phyloP scores from a whole-genome alignment of 2,888 invertebrate genomes.

The Tromatobia lineatoria region DNA sequence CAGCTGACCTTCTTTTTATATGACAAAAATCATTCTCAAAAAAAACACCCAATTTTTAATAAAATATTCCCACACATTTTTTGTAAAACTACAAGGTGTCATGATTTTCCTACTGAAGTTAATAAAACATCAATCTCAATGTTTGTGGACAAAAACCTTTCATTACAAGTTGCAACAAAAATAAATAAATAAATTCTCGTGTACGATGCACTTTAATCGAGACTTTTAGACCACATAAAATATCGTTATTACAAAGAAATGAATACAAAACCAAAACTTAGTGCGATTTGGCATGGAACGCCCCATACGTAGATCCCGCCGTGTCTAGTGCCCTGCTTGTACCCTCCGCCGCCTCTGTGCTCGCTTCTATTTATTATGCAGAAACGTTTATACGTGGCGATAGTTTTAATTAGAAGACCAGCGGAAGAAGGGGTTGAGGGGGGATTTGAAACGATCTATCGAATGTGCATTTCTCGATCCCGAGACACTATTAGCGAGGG shows the following conservation, averaged over 20 bases:
- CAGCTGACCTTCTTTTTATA: too few species aligned
- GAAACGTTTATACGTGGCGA: slow-evolving; percentile 63
- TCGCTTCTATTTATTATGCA: slow-evolving; percentile 62
- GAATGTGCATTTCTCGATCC: slow-evolving; percentile 50
- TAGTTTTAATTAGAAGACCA: slow-evolving; percentile 62
- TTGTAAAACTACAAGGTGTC: too few species aligned
- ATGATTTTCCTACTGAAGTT: too few species aligned
- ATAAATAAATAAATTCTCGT: too few species aligned
- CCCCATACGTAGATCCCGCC: background rate
- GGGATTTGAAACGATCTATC: slow-evolving; percentile 48
- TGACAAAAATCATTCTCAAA: too few species aligned
- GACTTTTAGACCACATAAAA: background rate
- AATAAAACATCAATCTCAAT: too few species aligned
- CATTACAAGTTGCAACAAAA: too few species aligned
- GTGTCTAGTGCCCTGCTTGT: background rate
- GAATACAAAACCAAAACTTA: background rate
- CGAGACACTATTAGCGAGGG: slow-evolving; percentile 63
- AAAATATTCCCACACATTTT: too few species aligned
- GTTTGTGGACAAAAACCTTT: too few species aligned
- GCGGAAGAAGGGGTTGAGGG: slow-evolving; percentile 1
- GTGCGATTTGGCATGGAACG: background rate
- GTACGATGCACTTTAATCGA: too few species aligned
- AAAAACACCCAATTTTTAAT: too few species aligned
- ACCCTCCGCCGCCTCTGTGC: slow-evolving; percentile 14
- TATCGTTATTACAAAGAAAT: background rate